phyloP scores from a whole-genome alignment of 2,797 vertebrate species.

The Morelia viridis region DNA sequence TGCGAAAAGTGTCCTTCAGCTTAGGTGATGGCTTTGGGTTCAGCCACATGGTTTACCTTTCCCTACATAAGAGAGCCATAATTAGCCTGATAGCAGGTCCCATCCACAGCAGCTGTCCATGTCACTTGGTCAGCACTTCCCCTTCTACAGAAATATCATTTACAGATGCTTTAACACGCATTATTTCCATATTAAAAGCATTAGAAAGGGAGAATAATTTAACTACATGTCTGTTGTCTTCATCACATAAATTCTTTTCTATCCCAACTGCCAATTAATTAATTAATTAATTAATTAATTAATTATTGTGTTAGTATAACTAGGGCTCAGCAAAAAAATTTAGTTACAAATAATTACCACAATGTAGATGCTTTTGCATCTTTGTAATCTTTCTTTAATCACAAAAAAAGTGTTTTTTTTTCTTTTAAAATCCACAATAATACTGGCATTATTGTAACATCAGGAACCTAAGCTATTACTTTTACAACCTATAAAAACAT shows the following conservation, averaged over 20 bases:
- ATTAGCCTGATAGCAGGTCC: not conserved
- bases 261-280: not conserved
- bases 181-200: not conserved
- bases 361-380: not conserved
- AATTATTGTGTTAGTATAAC: not conserved
- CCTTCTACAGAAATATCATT: not conserved
- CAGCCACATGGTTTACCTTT: not conserved
- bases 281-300: not conserved
- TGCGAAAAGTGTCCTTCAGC: not conserved
- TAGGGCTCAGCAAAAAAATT: not conserved
- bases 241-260: not conserved
- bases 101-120: no score
- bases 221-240: not conserved
- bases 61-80: not conserved
- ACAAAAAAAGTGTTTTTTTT: no score
- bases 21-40: not conserved
- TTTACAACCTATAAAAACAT: no score
- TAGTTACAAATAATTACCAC: not conserved
- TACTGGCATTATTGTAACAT: no score
- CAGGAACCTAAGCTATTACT: no score
- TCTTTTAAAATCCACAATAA: not conserved
- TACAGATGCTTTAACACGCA: not conserved
- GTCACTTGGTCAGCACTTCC: not conserved
- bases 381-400: not conserved
- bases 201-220: not conserved